Conservation (phyloP, 2,888 invertebrate genomes). For the Lasioglossum morio region DNA sequence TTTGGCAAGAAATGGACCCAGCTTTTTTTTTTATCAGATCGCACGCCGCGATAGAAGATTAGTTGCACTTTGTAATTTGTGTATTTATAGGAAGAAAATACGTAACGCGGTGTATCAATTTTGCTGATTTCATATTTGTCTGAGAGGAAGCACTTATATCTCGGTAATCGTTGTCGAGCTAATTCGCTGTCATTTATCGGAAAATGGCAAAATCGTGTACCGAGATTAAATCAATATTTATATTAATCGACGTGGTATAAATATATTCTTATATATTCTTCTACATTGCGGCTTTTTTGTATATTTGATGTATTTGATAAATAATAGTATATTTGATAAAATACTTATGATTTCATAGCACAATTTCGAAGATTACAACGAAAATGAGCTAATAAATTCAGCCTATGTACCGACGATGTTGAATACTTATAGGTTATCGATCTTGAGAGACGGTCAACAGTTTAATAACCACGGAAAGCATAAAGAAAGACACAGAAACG, state of each 20-base stretch:
- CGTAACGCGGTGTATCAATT: neutral
- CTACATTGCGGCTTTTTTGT: no score
- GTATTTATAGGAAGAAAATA: neutral
- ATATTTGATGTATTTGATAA: no score
- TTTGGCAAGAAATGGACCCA: neutral
- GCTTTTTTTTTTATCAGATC: slow-evolving; percentile 1
- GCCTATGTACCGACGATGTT: neutral
- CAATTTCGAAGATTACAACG: neutral
- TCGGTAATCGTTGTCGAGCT: neutral
- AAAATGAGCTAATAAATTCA: neutral
- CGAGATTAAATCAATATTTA: neutral
- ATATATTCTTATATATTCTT: neutral
- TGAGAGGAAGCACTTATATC: neutral
- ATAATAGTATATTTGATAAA: no score
- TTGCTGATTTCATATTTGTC: neutral
- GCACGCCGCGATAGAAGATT: neutral
- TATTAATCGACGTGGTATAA: neutral
- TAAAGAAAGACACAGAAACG: slow-evolving; percentile 1
- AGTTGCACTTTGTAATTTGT: neutral
- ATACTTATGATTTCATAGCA: neutral
- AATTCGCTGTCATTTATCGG: neutral
- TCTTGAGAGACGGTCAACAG: neutral
- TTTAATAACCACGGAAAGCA: neutral
- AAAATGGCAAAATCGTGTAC: neutral
- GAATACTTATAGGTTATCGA: neutral